Base-by-base conservation (phyloP, 2,797 vertebrate species). In the Urophycis tenuis region DNA sequence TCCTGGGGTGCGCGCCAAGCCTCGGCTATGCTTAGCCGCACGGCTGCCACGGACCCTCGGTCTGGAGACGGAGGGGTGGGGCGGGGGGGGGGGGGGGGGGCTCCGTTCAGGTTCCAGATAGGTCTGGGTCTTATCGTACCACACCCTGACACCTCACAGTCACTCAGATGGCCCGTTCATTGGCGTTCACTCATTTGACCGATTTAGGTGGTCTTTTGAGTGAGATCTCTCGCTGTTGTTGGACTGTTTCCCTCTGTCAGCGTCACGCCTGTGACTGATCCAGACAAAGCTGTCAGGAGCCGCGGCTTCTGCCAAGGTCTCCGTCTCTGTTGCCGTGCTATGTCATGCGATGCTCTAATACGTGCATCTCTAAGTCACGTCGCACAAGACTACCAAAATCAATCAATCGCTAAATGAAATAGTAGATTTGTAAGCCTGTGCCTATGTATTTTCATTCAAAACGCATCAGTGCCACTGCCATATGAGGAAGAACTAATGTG, bases 1-100 rank as follows among this genome's bases (percentile, higher is more conserved):
- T 72, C 82, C 76, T 36, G 29, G 17, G 1, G 67, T 77, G 34
- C 76, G 70, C 81, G 87, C 88, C 89, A 91, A 89, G 85, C 53
- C 85, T 84, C 86, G 83, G 83, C 79, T 53, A 82, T 81, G 85
- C 78, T 80, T 76, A 78, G 82, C 53, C 53, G 25, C 22, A 9
- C n/a, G n/a, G n/a, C n/a, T 60, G n/a, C 22, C 53, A 60, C 25
- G 22, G 22, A n/a, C 22, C 22, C 53, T 60, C 2, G 53, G 22
- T 5, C 53, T 60, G 53, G 53, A 60, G 53, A 60, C 53, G 25
- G n/a, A n/a, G n/a, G n/a, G n/a, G n/a, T n/a, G n/a, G n/a, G n/a
- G n/a, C n/a, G n/a, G n/a, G n/a, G n/a, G n/a, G n/a, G n/a, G n/a
- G n/a, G n/a, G n/a, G n/a, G n/a, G n/a, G n/a, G 53, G 53, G 53